Evolutionary conservation across 2,888 invertebrate species (phyloP).

Genomic region (Seladonia tumulorum): DNA sequence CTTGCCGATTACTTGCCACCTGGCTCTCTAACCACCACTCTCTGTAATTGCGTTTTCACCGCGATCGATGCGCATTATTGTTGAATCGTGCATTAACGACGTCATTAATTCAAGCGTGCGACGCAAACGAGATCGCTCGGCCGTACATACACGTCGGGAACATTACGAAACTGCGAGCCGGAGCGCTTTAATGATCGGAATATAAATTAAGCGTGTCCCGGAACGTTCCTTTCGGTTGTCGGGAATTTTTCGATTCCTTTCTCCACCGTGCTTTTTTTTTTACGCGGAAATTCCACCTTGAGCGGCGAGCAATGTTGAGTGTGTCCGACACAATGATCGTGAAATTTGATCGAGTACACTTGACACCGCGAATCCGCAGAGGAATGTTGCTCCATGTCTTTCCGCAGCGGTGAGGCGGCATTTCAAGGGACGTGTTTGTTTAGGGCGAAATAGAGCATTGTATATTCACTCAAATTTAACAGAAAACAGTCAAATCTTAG

Average conservation of each 20-base stretch:
- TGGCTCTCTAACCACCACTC: slow-evolving; percentile 26
- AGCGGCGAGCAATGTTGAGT: background rate
- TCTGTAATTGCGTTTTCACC: slow-evolving; percentile 52
- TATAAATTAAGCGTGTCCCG: background rate
- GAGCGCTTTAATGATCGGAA: slow-evolving; percentile 43
- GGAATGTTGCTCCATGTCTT: background rate
- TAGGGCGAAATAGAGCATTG: background rate
- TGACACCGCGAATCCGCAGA: background rate
- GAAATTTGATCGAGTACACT: background rate
- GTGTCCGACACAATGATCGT: background rate
- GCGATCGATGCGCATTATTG: slow-evolving; percentile 63
- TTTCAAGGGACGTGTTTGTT: background rate
- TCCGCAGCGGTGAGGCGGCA: background rate
- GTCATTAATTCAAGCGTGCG: slow-evolving; percentile 60
- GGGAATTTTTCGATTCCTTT: background rate
- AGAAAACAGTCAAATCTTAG: no score
- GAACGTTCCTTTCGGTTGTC: slow-evolving; percentile 1
- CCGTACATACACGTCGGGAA: slow-evolving; percentile 37
- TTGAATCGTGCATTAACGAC: slow-evolving; percentile 63
- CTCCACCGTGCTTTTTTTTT: background rate
- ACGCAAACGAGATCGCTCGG: slow-evolving; percentile 47
- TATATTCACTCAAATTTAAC: no score
- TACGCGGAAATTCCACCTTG: background rate
- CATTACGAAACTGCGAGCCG: slow-evolving; percentile 45
- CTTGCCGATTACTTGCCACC: slow-evolving; percentile 46